Evolutionary conservation across 2,797 vertebrate species (phyloP).

Genomic region (Pseudochromis fuscus): DNA sequence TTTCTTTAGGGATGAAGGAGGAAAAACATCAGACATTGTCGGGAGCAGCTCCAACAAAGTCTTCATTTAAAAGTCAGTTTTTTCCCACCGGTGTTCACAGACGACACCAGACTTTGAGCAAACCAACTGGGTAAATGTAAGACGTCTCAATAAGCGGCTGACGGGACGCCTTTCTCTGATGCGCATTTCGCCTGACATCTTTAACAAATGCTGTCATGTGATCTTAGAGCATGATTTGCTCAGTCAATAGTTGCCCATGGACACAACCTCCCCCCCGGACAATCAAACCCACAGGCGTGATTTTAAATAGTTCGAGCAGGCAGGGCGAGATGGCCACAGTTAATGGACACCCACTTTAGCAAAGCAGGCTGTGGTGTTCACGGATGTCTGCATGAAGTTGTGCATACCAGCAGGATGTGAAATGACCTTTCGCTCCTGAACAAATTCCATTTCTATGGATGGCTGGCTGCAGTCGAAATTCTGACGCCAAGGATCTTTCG

Average conservation of each 20-base stretch:
- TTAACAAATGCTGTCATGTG: neutral
- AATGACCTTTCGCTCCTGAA: constrained; percentile 62
- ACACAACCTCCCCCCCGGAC: neutral
- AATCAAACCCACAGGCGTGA: constrained; percentile 4
- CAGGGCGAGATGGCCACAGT: constrained; percentile 1
- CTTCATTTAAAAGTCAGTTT: neutral
- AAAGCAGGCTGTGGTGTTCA: constrained; percentile 8
- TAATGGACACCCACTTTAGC: constrained; percentile 41
- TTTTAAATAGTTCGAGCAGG: constrained; percentile 30
- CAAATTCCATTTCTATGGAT: constrained; percentile 61
- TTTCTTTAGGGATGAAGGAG: neutral
- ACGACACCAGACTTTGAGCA: neutral
- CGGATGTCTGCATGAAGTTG: constrained; percentile 59
- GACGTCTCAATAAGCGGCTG: no score
- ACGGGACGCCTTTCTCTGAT: neutral
- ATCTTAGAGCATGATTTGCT: neutral
- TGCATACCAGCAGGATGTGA: constrained; percentile 60
- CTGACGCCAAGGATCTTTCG: constrained; percentile 28
- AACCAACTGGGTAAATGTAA: neutral
- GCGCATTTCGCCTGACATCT: neutral
- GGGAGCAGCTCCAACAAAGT: neutral
- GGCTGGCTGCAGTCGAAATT: constrained; percentile 39
- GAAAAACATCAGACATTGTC: neutral
- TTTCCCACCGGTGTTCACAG: neutral
- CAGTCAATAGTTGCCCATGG: neutral